Evolutionary conservation across 2,888 invertebrate genomes (phyloP).

Genomic region (Napeogenes inachia): DNA sequence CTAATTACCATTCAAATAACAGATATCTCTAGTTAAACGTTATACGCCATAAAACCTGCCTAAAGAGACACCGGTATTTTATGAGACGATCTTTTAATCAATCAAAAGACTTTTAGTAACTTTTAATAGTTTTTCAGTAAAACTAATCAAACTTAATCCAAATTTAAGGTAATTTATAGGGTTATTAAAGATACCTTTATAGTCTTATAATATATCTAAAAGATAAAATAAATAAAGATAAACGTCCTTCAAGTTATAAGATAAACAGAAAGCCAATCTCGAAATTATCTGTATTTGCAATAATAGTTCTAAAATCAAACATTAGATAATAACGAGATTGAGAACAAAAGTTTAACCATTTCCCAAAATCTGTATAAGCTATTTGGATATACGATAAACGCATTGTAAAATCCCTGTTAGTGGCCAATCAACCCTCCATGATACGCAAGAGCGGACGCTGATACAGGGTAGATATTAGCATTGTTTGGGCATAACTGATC

Average conservation of each 20-base stretch:
- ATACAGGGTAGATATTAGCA: constrained; percentile 59
- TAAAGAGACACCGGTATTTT: constrained; percentile 38
- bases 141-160: background rate
- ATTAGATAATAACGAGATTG: constrained; percentile 46
- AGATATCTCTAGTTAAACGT: constrained; percentile 41
- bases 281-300: no score
- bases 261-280: no score
- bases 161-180: background rate
- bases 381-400: constrained; percentile 59
- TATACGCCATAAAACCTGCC: constrained; percentile 44
- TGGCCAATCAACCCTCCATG: constrained; percentile 41
- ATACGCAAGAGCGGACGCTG: constrained; percentile 48
- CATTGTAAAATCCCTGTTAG: constrained; percentile 52
- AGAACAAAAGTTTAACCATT: constrained; percentile 65
- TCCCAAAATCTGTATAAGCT: constrained; percentile 61
- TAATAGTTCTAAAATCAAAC: constrained; percentile 9
- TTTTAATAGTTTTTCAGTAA: background rate
- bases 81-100: constrained; percentile 39
- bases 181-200: no score
- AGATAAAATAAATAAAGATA: no score
- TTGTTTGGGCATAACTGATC: constrained; percentile 62
- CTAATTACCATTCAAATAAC: constrained; percentile 59
- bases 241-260: no score
- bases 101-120: constrained; percentile 7
- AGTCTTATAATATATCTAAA: no score